Evolutionary conservation across 2,113 vertebrate species (phyloP).

Genomic region (Perca schrenkii): DNA sequence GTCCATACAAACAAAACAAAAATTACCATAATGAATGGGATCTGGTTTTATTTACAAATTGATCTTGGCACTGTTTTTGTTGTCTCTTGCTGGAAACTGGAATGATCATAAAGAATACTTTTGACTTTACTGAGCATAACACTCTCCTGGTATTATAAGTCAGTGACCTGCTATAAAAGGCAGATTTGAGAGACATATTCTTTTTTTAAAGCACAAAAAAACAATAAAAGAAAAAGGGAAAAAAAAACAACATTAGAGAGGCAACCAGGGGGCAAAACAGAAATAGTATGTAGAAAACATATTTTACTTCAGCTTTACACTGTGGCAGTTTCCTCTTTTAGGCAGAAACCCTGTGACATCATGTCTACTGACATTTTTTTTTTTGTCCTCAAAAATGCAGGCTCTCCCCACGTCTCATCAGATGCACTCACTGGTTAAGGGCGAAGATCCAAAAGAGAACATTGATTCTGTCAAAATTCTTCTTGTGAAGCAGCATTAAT

Average conservation of each 20-base stretch:
- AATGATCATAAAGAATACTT: constrained; percentile 80
- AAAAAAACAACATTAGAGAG: constrained; percentile 57
- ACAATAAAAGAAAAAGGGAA: constrained; percentile 40
- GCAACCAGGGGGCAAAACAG: constrained; percentile 52
- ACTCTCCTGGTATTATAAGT: constrained; percentile 71
- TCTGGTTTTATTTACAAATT: constrained; percentile 85
- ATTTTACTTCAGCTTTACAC: constrained; percentile 70
- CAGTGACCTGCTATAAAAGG: constrained; percentile 69
- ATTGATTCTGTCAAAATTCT: constrained; percentile 64
- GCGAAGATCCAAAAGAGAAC: constrained; percentile 65
- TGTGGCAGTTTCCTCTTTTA: constrained; percentile 80
- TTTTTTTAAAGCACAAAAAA: constrained; percentile 66
- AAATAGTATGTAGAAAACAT: constrained; percentile 73
- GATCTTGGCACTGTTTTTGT: constrained; percentile 85
- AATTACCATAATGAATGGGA: constrained; percentile 63
- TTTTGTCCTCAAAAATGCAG: constrained; percentile 42
- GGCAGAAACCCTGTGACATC: constrained; percentile 76
- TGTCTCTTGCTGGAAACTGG: constrained; percentile 79
- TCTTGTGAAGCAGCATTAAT: constrained; percentile 81
- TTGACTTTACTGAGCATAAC: constrained; percentile 68
- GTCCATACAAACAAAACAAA: constrained; percentile 77
- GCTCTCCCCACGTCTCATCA: constrained; percentile 37
- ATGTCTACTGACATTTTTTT: constrained; percentile 47
- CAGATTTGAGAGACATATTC: constrained; percentile 68
- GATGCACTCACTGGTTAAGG: constrained; percentile 57